Conservation (phyloP, 64 coral and sea anemone genomes). For the Actinia tenebrosa region DNA sequence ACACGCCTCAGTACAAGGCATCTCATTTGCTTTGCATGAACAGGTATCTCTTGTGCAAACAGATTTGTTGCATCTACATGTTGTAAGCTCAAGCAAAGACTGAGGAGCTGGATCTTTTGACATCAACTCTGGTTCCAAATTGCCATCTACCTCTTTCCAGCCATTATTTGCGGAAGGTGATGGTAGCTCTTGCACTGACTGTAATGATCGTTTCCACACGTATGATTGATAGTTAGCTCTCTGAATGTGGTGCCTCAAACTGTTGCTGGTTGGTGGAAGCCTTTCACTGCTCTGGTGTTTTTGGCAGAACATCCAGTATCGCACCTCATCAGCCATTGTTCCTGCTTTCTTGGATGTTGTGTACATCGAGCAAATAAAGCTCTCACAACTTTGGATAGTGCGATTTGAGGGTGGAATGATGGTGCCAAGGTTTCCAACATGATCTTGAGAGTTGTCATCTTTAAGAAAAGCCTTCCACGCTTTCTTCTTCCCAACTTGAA, state of each 20-base stretch:
- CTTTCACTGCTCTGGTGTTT: neutral
- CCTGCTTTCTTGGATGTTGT: slow-evolving; percentile 26
- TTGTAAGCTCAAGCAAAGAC: too few species aligned
- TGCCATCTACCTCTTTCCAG: too few species aligned
- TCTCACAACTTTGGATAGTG: neutral
- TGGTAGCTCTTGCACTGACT: slow-evolving; percentile 11
- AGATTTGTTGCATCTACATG: too few species aligned
- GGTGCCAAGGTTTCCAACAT: slow-evolving; percentile 29
- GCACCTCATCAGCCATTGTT: slow-evolving; percentile 16
- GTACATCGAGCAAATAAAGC: slow-evolving; percentile 30
- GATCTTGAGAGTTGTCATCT: neutral
- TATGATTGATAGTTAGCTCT: slow-evolving; percentile 31
- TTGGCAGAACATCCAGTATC: slow-evolving; percentile 33
- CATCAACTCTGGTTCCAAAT: too few species aligned
- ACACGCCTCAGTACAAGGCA: too few species aligned
- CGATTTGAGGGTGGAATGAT: neutral
- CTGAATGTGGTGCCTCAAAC: slow-evolving; percentile 18
- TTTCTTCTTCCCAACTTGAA: too few species aligned
- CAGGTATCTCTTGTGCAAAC: too few species aligned
- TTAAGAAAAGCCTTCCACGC: too few species aligned
- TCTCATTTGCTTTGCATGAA: too few species aligned
- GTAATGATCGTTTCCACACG: slow-evolving; percentile 16
- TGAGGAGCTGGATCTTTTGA: too few species aligned
- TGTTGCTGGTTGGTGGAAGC: slow-evolving; percentile 27
- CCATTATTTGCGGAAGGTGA: slow-evolving; percentile 19